Base-by-base conservation (phyloP, 1,140 invertebrate species). In the Eueides isabella region DNA sequence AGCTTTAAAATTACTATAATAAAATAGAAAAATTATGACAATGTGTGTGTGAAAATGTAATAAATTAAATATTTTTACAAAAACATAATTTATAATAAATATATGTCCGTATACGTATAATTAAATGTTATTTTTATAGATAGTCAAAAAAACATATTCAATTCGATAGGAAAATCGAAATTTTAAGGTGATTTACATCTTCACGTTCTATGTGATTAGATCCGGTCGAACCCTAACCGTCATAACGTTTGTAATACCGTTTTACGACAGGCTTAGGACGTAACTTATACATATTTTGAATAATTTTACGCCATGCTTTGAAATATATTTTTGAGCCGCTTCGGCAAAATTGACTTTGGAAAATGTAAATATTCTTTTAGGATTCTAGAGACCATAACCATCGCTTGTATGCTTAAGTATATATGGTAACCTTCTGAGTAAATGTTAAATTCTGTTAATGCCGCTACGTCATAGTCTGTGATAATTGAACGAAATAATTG, bases 251-350 rank as follows among this genome's bases (percentile, higher is more conserved):
- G 89, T 89, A 91, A 89, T 91, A 88, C 89, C 79, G 81, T 88
- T 91, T 91, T 91, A 89, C 84, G 87, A 88, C 83, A 85, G 85
- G 86, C 85, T 87, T 86, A 89, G 89, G 84, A 85, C 83, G 85
- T 91, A 88, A 89, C 84, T 89, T 91, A 91, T 91, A 91, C 85
- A 88, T 88, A 91, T 91, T 89, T 89, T 87, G 85, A 88, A 91
- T 89, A 87, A 88, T 80, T 88, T 89, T 89, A 87, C 81, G 81
- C 77, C 71, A 77, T 83, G 80, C 86, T 87, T 87, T 82, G 81
- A 84, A 85, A 89, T 87, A 82, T 86, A 86, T 86, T 88, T 86
- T 83, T 74, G 73, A 66, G 69, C 80, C 79, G 75, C 80, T 66
- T 73, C 61, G 71, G 38, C 72, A 67, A 70, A 82, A 86, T 89